Evolutionary conservation across 2,797 vertebrate genomes (phyloP).

Genomic region (Pangasius mekongensis): DNA sequence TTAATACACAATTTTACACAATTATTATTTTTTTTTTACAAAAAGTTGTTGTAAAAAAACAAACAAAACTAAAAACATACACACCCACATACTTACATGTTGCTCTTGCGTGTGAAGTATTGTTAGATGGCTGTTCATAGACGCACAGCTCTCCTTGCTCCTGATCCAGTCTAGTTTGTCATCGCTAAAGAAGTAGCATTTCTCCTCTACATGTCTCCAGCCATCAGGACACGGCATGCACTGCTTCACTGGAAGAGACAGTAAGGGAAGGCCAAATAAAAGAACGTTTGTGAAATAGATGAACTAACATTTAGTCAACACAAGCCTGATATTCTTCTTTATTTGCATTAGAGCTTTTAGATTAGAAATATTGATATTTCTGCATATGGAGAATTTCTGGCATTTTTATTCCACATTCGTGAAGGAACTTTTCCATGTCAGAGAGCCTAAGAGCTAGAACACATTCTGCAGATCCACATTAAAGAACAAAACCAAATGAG

Average conservation of each 20-base stretch:
- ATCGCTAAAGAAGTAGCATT: slow-evolving; percentile 66
- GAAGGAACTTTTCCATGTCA: neutral
- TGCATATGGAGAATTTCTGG: neutral
- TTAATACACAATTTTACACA: neutral
- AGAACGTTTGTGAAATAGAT: neutral
- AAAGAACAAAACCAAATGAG: neutral
- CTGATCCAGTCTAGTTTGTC: slow-evolving; percentile 64
- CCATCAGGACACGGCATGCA: slow-evolving; percentile 64
- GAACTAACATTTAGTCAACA: neutral
- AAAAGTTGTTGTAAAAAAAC: neutral
- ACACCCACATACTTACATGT: slow-evolving; percentile 53
- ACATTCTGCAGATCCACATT: neutral
- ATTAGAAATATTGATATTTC: neutral
- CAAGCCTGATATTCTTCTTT: neutral
- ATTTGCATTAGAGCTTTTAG: neutral
- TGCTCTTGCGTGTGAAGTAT: slow-evolving; percentile 63
- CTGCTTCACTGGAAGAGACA: slow-evolving; percentile 47
- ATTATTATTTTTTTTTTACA: no score
- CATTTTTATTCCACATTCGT: neutral
- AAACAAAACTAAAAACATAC: neutral
- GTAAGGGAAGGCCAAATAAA: neutral
- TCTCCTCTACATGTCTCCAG: slow-evolving; percentile 56
- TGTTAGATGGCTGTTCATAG: slow-evolving; percentile 58
- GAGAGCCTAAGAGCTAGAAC: neutral
- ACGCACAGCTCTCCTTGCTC: slow-evolving; percentile 59